Conservation (phyloP, 2,888 invertebrate genomes). For the Lampropteryx suffumata region DNA sequence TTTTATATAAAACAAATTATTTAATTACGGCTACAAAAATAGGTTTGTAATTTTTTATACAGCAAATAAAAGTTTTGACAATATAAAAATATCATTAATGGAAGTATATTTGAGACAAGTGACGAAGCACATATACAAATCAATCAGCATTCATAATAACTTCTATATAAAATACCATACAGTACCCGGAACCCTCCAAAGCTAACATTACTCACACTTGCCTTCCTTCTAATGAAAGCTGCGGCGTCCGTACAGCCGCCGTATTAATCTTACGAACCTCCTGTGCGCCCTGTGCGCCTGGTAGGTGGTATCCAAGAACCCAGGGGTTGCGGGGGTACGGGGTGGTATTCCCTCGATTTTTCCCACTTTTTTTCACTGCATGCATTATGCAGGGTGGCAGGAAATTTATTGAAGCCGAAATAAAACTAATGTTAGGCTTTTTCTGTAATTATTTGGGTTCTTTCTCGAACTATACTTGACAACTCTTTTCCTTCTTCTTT, state of each 20-base stretch:
- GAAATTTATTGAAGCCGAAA: constrained; percentile 73
- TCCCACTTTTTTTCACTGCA: constrained; percentile 58
- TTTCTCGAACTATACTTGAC: no score
- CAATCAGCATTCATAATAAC: no score
- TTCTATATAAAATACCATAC: no score
- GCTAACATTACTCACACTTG: constrained; percentile 39
- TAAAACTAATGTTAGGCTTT: constrained; percentile 55
- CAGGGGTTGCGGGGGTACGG: constrained; percentile 46
- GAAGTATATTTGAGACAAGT: no score
- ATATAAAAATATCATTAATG: no score
- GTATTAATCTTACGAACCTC: constrained; percentile 75
- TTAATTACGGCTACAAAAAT: no score
- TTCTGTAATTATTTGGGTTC: constrained; percentile 7
- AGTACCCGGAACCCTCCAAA: constrained; percentile 45
- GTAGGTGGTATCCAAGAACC: constrained; percentile 72
- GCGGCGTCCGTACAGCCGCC: constrained; percentile 62
- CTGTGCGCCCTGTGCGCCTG: constrained; percentile 67
- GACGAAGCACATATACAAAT: no score
- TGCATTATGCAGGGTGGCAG: constrained; percentile 72
- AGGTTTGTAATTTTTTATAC: no score
- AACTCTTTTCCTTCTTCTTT: no score
- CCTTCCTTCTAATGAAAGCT: constrained; percentile 77
- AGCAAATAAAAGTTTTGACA: no score
- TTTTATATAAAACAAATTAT: no score
- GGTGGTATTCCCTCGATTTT: constrained; percentile 63